Conservation (phyloP, 2,797 vertebrate species). For the Loris lydekkerianus region DNA sequence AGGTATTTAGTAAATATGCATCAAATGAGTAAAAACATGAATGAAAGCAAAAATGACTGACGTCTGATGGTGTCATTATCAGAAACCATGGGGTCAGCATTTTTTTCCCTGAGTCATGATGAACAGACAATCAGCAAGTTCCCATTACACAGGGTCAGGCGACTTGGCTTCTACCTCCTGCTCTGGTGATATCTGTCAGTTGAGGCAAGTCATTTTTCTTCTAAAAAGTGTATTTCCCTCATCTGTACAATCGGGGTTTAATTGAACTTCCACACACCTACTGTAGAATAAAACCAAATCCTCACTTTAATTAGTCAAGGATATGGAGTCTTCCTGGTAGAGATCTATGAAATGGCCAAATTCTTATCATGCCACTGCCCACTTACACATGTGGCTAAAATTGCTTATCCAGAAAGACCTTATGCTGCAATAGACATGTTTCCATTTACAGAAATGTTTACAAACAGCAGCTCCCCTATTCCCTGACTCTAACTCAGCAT, state of each 20-base stretch:
- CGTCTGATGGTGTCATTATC: background rate
- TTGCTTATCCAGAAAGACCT: background rate
- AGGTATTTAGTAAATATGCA: background rate
- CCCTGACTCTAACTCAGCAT: background rate
- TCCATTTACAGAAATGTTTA: background rate
- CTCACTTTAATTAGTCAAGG: constrained; percentile 14
- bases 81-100: background rate
- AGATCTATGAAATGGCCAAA: background rate
- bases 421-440: background rate
- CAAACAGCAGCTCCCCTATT: background rate
- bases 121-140: too few species aligned
- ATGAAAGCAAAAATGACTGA: background rate
- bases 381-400: background rate
- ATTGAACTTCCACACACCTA: background rate
- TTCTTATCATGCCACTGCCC: background rate
- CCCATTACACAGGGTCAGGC: background rate
- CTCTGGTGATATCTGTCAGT: background rate
- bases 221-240: background rate
- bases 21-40: background rate
- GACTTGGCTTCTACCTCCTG: background rate
- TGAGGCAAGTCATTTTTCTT: constrained; percentile 3
- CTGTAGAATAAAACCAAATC: background rate
- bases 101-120: background rate
- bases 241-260: background rate
- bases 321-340: background rate